A percentile compares a stretch with the other conserved stretches of the same genome.
phyloP scores from a whole-genome alignment of 2,888 invertebrate genomes.

The Dynastes tityus region DNA sequence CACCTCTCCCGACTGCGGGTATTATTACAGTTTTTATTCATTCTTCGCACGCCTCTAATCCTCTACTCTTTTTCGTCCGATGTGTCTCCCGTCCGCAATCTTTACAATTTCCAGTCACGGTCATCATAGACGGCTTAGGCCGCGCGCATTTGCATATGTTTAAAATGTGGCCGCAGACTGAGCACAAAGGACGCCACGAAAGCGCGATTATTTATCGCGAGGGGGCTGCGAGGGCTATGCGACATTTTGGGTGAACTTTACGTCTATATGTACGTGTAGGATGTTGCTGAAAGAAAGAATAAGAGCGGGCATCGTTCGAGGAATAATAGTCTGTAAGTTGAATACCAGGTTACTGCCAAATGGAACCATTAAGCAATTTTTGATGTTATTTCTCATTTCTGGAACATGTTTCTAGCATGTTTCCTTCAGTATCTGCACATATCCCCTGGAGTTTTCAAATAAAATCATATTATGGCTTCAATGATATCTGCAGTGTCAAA shows the following conservation, averaged over 20 bases:
- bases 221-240: slow-evolving; percentile 45
- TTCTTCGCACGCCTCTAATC: slow-evolving; percentile 47
- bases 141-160: slow-evolving; percentile 69
- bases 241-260: slow-evolving; percentile 11
- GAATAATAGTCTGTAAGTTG: background rate
- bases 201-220: slow-evolving; percentile 69
- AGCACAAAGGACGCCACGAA: slow-evolving; percentile 69
- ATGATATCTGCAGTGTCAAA: too few species aligned
- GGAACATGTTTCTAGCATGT: too few species aligned
- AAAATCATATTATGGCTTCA: too few species aligned
- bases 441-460: too few species aligned
- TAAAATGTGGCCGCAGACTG: slow-evolving; percentile 69
- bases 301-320: background rate
- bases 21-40: slow-evolving; percentile 49
- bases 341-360: background rate
- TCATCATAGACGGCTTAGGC: slow-evolving; percentile 66
- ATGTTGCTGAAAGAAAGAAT: background rate
- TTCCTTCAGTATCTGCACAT: too few species aligned
- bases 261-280: background rate
- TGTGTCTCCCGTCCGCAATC: slow-evolving; percentile 59
- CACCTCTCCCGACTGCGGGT: slow-evolving; percentile 16
- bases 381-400: too few species aligned
- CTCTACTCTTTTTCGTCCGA: slow-evolving; percentile 54
- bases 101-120: slow-evolving; percentile 69
- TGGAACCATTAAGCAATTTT: too few species aligned